Conservation (phyloP, 2,888 invertebrate species). For the Meta bourneti region DNA sequence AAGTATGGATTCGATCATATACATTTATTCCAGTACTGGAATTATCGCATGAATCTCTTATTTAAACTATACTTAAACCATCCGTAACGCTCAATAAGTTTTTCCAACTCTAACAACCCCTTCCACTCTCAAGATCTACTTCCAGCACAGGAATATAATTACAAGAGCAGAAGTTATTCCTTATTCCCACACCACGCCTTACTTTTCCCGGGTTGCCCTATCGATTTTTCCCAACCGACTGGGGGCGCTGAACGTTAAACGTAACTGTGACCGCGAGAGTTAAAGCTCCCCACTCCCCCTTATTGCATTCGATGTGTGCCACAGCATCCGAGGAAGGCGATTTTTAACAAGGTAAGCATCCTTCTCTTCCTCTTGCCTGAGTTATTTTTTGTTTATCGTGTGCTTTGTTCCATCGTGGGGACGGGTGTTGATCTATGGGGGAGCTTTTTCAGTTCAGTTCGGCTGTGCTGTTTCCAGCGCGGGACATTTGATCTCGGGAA, state of each 20-base stretch:
- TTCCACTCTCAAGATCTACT: too few species aligned
- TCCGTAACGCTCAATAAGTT: too few species aligned
- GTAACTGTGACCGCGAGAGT: conserved; percentile 35
- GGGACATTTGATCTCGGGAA: too few species aligned
- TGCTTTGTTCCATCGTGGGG: not conserved
- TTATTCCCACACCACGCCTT: too few species aligned
- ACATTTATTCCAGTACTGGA: too few species aligned
- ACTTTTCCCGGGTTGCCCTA: not conserved
- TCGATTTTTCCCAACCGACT: conserved; percentile 15
- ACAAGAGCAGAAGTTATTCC: too few species aligned
- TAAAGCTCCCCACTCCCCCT: not conserved
- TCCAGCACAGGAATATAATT: too few species aligned
- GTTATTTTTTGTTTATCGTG: not conserved
- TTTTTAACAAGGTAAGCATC: conserved; percentile 29
- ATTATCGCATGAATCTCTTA: too few species aligned
- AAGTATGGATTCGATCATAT: too few species aligned
- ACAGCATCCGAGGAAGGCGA: not conserved
- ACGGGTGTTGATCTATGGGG: not conserved
- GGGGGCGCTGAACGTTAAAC: conserved; percentile 20
- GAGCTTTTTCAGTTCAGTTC: not conserved
- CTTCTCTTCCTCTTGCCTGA: not conserved
- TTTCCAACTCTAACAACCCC: too few species aligned
- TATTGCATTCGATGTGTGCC: conserved; percentile 21
- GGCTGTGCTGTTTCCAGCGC: too few species aligned
- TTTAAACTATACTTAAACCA: too few species aligned